A percentile compares a stretch with the other conserved stretches of the same genome.
Evolutionary conservation across 2,888 invertebrate genomes (phyloP).

Genomic region (Caenorhabditis sinica): DNA sequence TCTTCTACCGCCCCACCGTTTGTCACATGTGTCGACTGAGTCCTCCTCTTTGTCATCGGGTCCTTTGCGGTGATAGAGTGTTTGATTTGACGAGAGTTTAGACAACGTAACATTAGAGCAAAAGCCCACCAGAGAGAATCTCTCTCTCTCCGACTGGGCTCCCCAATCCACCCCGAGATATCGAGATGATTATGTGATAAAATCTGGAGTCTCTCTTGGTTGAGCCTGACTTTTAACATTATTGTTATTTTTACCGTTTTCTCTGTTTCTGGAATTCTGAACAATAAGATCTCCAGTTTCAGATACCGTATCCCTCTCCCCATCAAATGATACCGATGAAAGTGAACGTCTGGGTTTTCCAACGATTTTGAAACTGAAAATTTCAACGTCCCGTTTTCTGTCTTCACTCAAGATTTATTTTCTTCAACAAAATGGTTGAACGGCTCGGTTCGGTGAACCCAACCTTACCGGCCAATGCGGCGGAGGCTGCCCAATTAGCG

Average conservation of each 20-base stretch:
- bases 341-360: neutral
- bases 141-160: slow-evolving; percentile 7
- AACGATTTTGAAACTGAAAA: slow-evolving; percentile 1
- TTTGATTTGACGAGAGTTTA: slow-evolving; percentile 40
- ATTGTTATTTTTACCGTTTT: neutral
- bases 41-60: slow-evolving; percentile 55
- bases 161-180: slow-evolving; percentile 19
- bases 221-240: neutral
- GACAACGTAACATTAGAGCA: slow-evolving; percentile 44
- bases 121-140: slow-evolving; percentile 18
- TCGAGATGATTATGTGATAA: slow-evolving; percentile 59
- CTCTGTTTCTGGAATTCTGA: neutral
- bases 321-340: slow-evolving; percentile 34
- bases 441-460: slow-evolving; percentile 46
- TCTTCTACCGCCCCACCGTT: slow-evolving; percentile 47
- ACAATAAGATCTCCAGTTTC: neutral
- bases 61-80: slow-evolving; percentile 13
- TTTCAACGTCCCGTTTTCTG: neutral
- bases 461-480: slow-evolving; percentile 41
- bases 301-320: slow-evolving; percentile 8
- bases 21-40: slow-evolving; percentile 60
- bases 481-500: slow-evolving; percentile 43
- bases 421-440: slow-evolving; percentile 30
- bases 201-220: neutral
- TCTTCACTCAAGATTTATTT: neutral